Conservation (phyloP, 2,113 vertebrate species). For the Brachirus orientalis region DNA sequence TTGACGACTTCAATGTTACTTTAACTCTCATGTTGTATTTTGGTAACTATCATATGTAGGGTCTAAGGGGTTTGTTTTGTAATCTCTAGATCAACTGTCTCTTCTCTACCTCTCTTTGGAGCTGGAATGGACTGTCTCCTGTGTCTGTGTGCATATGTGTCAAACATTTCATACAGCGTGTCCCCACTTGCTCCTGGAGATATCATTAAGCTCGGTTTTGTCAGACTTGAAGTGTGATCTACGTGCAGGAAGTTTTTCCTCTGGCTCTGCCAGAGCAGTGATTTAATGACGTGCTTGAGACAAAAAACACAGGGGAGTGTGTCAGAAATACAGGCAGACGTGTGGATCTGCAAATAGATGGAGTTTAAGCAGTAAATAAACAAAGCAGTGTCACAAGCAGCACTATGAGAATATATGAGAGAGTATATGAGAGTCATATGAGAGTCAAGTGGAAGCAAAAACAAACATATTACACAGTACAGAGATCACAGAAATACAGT, state of each 20-base stretch:
- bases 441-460: constrained; percentile 34
- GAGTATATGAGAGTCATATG: too few species aligned
- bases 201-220: constrained; percentile 17
- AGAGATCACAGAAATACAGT: too few species aligned
- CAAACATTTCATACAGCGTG: constrained; percentile 56
- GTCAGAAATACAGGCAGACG: too few species aligned
- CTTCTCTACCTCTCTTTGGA: too few species aligned
- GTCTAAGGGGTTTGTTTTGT: too few species aligned
- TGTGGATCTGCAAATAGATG: neutral
- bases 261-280: constrained; percentile 28
- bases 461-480: constrained; percentile 13
- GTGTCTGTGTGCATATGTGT: constrained; percentile 22
- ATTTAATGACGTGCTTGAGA: constrained; percentile 25
- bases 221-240: constrained; percentile 9
- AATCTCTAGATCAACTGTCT: constrained; percentile 15
- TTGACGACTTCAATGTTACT: too few species aligned
- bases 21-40: too few species aligned
- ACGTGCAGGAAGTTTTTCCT: constrained; percentile 41
- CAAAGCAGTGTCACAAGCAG: constrained; percentile 2
- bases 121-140: constrained; percentile 24
- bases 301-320: constrained; percentile 13
- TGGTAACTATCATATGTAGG: too few species aligned
- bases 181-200: constrained; percentile 30
- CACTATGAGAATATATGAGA: too few species aligned
- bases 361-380: too few species aligned